phyloP scores from a whole-genome alignment of 2,888 invertebrate species.

The Blastobasis adustella region DNA sequence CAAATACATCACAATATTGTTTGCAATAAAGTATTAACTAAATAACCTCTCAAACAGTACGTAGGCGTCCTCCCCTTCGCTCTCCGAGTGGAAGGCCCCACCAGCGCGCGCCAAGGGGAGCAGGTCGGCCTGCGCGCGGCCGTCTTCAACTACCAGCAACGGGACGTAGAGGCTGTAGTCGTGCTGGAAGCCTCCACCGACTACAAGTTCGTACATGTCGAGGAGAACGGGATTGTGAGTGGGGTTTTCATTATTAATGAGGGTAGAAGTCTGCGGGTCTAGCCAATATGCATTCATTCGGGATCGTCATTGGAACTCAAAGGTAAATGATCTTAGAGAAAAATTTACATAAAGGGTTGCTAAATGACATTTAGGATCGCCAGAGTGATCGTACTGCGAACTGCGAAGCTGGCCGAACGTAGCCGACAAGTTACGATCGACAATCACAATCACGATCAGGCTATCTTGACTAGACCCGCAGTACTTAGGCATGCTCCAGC shows the following conservation, averaged over 20 bases:
- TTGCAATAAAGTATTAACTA: background rate
- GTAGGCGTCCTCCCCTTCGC: slow-evolving; percentile 94
- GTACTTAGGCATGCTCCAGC: slow-evolving; percentile 91
- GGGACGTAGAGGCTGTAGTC: slow-evolving; percentile 88
- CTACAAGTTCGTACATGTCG: slow-evolving; percentile 94
- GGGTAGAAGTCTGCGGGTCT: too few species aligned
- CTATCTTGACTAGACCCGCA: slow-evolving; percentile 31
- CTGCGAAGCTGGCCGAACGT: too few species aligned
- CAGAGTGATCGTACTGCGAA: too few species aligned
- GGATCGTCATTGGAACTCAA: too few species aligned
- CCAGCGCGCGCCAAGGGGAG: slow-evolving; percentile 89
- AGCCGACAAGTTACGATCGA: too few species aligned
- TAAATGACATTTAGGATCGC: too few species aligned
- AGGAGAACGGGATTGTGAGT: slow-evolving; percentile 87
- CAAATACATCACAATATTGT: background rate
- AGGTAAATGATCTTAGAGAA: too few species aligned
- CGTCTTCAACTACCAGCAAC: slow-evolving; percentile 94
- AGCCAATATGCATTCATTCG: too few species aligned
- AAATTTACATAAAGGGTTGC: too few species aligned
- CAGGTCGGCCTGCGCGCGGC: slow-evolving; percentile 94
- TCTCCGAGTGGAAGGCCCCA: slow-evolving; percentile 95
- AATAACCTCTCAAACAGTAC: slow-evolving; percentile 73
- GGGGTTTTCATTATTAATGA: background rate
- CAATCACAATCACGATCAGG: too few species aligned
- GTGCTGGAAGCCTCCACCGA: slow-evolving; percentile 89